phyloP scores from a whole-genome alignment of 2,888 invertebrate species.

The Pristionchus maxplancki region DNA sequence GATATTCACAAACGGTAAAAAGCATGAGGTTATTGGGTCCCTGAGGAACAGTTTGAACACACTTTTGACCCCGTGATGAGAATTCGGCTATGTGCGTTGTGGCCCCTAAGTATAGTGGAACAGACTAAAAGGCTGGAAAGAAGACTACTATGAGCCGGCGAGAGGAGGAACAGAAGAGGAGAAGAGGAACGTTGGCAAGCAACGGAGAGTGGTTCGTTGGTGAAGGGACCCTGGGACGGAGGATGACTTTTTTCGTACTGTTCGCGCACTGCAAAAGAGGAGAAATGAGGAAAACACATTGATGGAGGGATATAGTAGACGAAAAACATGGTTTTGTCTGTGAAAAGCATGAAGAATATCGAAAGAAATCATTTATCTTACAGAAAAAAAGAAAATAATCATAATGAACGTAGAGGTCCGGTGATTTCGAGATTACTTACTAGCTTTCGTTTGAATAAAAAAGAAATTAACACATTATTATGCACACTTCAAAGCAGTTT shows the following conservation, averaged over 20 bases:
- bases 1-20: too few relatives aligned
- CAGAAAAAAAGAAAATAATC: neutral
- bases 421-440: neutral
- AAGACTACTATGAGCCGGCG: neutral
- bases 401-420: slow-evolving; percentile 2
- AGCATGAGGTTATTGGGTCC: too few relatives aligned
- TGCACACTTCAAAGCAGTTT: neutral
- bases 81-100: too few relatives aligned
- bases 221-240: neutral
- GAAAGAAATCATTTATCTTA: neutral
- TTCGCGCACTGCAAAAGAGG: too few relatives aligned
- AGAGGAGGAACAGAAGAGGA: neutral
- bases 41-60: too few relatives aligned
- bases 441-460: neutral
- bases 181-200: neutral
- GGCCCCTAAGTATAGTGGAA: too few relatives aligned
- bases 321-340: too few relatives aligned
- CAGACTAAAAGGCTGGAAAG: neutral
- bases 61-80: too few relatives aligned
- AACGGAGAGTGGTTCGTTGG: neutral
- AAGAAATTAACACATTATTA: neutral
- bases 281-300: too few relatives aligned
- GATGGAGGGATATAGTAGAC: too few relatives aligned
- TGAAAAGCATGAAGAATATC: too few relatives aligned
- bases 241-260: neutral